Evolutionary conservation across 2,888 invertebrate genomes (phyloP).

Genomic region (Cataglyphis albicans): DNA sequence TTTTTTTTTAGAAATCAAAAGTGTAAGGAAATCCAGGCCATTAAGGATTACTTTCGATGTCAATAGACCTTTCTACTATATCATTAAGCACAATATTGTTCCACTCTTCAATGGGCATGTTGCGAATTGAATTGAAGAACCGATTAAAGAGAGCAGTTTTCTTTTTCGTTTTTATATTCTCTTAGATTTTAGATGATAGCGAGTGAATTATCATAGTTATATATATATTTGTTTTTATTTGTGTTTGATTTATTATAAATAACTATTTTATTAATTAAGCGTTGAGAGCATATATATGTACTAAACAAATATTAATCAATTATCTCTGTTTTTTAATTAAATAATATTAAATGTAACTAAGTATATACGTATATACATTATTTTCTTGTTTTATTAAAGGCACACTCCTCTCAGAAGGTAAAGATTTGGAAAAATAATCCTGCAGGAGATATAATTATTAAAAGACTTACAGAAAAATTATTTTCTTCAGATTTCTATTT

Average conservation of each 20-base stretch:
- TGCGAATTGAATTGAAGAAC: not conserved
- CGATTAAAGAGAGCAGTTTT: not conserved
- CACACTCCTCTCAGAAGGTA: not conserved
- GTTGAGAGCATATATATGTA: not conserved
- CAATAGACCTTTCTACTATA: slow-evolving; percentile 13
- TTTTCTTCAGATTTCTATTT: not conserved
- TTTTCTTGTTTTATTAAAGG: not conserved
- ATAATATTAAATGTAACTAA: not conserved
- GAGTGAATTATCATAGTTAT: not conserved
- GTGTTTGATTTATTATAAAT: not conserved
- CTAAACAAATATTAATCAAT: not conserved
- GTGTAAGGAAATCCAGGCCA: not conserved
- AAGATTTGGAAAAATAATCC: not conserved
- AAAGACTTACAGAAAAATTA: not conserved
- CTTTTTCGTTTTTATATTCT: not conserved
- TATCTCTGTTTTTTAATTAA: not conserved
- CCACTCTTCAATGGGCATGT: not conserved
- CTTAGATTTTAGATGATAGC: not conserved
- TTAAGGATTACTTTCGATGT: not conserved
- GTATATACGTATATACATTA: not conserved
- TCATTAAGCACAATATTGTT: not conserved
- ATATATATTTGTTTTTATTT: not conserved
- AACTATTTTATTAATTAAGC: not conserved
- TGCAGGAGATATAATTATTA: not conserved
- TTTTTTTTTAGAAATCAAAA: not conserved